Conservation (phyloP, 2,113 vertebrate genomes). For the Pelvicachromis taeniatus region DNA sequence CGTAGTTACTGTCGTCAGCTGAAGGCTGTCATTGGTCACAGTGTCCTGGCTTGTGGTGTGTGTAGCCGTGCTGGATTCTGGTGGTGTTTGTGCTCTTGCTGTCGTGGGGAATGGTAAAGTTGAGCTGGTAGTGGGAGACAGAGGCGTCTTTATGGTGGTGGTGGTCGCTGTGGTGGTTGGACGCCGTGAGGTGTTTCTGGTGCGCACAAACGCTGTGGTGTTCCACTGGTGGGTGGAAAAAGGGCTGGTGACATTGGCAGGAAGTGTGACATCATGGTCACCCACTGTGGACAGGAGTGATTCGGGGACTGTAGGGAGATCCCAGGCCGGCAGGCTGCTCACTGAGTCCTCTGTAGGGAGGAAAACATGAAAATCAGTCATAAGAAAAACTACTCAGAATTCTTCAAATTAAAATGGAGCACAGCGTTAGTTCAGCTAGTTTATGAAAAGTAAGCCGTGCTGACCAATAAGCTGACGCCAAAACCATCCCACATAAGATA, state of each 20-base stretch:
- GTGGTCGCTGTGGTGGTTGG: not conserved
- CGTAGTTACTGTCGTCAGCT: constrained; percentile 56
- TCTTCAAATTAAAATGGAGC: not conserved
- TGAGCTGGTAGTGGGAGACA: constrained; percentile 5
- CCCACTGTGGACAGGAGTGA: constrained; percentile 60
- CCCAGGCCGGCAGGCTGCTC: constrained; percentile 63
- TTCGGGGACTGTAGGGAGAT: constrained; percentile 68
- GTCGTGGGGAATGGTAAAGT: not conserved
- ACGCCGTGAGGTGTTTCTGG: constrained; percentile 24
- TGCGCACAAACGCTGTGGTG: constrained; percentile 40
- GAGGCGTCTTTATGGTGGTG: not conserved
- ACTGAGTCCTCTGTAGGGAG: constrained; percentile 50
- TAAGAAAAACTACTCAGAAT: not conserved
- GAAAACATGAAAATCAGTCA: not conserved
- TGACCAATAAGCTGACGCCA: not conserved
- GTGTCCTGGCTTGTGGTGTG: constrained; percentile 22
- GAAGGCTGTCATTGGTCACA: constrained; percentile 49
- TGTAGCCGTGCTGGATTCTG: not conserved
- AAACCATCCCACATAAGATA: no score
- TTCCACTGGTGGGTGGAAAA: constrained; percentile 68
- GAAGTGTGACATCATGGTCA: constrained; percentile 63
- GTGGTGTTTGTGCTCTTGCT: not conserved
- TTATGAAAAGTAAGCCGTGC: not conserved
- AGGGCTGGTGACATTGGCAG: constrained; percentile 67
- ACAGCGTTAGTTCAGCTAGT: not conserved